Percentiles rank a stretch among this genome's conserved stretches.
These are phyloP conservation scores for Pomatostomus ruficeps DNA, from an alignment of 2,113 vertebrate species.

Conservation along the genomic window DNA sequence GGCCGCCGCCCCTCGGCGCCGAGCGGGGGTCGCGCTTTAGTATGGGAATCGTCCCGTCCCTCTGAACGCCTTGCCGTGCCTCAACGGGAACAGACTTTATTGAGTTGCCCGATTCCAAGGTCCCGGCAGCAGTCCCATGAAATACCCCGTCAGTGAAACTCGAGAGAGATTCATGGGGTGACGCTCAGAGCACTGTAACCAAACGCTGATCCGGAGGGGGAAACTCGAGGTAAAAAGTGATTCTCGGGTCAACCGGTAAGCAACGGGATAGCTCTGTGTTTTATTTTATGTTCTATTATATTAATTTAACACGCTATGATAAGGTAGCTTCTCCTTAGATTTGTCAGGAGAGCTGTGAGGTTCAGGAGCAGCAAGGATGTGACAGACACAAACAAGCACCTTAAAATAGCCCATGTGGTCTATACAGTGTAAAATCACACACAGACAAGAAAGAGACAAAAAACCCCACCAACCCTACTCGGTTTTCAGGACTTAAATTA, in stretches of 20 bases:
- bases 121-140: neutral
- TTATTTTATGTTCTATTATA: neutral
- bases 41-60: too few species aligned
- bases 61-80: too few species aligned
- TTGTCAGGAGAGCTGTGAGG: neutral
- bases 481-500: neutral
- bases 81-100: neutral
- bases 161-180: too few species aligned
- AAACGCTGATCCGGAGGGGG: neutral
- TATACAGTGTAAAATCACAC: neutral
- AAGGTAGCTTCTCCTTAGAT: neutral
- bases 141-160: neutral
- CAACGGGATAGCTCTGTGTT: too few species aligned
- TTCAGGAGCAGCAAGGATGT: neutral
- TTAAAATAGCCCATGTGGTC: neutral
- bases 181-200: neutral
- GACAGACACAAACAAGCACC: neutral
- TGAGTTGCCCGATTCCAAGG: neutral
- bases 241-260: neutral
- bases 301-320: neutral
- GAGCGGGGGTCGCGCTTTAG: too few species aligned
- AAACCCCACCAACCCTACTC: rapidly evolving
- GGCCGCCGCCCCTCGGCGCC: too few species aligned
- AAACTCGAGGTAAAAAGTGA: neutral
- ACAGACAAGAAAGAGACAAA: rapidly evolving